Conservation (phyloP, 2,888 invertebrate genomes). For the Agrotis exclamationis region DNA sequence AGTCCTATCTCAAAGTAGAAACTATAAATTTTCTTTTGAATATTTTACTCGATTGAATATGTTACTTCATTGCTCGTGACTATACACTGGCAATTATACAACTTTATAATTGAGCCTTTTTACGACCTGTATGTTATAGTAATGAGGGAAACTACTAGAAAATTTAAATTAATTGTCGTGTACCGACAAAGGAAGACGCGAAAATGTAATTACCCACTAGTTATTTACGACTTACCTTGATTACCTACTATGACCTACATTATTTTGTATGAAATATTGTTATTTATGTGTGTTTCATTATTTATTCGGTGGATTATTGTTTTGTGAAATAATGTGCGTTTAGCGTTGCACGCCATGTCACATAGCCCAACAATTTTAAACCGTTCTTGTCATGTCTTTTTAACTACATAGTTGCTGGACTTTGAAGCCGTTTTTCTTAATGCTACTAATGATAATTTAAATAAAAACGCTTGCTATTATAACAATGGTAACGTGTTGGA, state of each 20-base stretch:
- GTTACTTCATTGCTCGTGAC: no score
- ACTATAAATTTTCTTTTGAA: no score
- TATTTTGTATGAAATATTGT: constrained; percentile 13
- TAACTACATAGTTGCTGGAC: neutral
- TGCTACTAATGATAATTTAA: no score
- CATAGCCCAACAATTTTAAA: constrained; percentile 16
- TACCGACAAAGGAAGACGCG: constrained; percentile 19
- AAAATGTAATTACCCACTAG: constrained; percentile 18
- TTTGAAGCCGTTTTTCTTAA: neutral
- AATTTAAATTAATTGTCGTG: constrained; percentile 29
- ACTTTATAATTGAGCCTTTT: constrained; percentile 15
- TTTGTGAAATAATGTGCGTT: constrained; percentile 23
- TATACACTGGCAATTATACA: neutral
- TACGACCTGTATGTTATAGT: constrained; percentile 15
- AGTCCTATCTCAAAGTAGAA: no score
- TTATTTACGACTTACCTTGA: constrained; percentile 24
- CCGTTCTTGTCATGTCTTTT: constrained; percentile 8
- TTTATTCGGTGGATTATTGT: constrained; percentile 21
- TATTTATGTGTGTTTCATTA: constrained; percentile 22
- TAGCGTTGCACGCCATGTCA: neutral
- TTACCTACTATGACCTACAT: constrained; percentile 14
- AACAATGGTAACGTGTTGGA: no score
- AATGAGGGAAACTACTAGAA: constrained; percentile 32
- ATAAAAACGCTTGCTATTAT: no score
- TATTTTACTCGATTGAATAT: no score